A percentile compares a stretch with the other conserved stretches of the same genome.
Evolutionary conservation across 2,113 vertebrate species (phyloP).

Genomic region (cat (Felis catus)): F.catus_Fca126_mat1.0 CM031415.1:108386001-108386500

Average conservation of each 20-base stretch:
- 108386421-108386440: not conserved
- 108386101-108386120: not conserved
- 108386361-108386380: not conserved
- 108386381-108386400: too few relatives aligned
- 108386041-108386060: not conserved
- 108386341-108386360: not conserved
- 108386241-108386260: not conserved
- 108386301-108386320: not conserved
- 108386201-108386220: not conserved
- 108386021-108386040: not conserved
- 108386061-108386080: not conserved
- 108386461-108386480: not conserved
- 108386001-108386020: not conserved
- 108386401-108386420: not conserved
- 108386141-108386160: not conserved
- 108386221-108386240: not conserved
- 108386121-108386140: not conserved
- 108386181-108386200: not conserved
- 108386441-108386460: not conserved
- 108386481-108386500: not conserved
- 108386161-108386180: not conserved
- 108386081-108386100: not conserved
- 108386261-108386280: too few relatives aligned
- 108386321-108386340: fast-evolving
- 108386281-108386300: not conserved